phyloP scores from a whole-genome alignment of 2,888 invertebrate genomes.

The Aphodius sticticus region DNA sequence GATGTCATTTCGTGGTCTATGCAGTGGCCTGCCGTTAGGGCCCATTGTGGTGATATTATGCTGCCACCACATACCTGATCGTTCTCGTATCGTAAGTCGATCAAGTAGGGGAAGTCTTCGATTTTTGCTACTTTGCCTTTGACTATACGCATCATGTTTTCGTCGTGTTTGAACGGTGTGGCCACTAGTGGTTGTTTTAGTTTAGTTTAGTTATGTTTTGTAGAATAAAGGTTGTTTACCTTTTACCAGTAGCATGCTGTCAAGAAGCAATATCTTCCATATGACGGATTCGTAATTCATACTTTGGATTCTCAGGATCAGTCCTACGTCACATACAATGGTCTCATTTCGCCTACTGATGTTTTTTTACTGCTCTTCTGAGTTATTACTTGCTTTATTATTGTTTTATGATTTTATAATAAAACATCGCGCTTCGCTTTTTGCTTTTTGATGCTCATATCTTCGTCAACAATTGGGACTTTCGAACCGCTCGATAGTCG shows the following conservation, averaged over 20 bases:
- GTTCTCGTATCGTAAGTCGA: not conserved
- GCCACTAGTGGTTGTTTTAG: too few relatives aligned
- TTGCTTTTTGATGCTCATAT: too few relatives aligned
- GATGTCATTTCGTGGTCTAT: not conserved
- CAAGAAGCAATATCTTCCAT: not conserved
- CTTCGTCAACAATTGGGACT: too few relatives aligned
- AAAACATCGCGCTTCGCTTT: too few relatives aligned
- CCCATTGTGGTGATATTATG: not conserved
- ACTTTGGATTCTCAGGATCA: not conserved
- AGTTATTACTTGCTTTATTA: not conserved
- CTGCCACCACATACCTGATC: not conserved
- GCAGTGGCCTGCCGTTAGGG: not conserved
- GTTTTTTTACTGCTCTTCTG: not conserved
- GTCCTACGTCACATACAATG: not conserved
- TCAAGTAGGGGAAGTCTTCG: not conserved
- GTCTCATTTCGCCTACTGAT: not conserved
- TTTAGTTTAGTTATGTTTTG: too few relatives aligned
- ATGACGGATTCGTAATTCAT: not conserved
- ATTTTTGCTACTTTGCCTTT: not conserved
- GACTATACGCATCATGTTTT: not conserved
- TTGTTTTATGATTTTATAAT: not conserved
- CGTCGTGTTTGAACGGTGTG: not conserved
- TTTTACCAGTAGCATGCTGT: not conserved
- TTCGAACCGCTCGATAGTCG: too few relatives aligned
- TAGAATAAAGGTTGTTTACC: not conserved